Evolutionary conservation across 2,888 invertebrate genomes (phyloP), one percentile per base, ranked within the genome.

Genomic region (Drosophila stalkeri): DNA sequence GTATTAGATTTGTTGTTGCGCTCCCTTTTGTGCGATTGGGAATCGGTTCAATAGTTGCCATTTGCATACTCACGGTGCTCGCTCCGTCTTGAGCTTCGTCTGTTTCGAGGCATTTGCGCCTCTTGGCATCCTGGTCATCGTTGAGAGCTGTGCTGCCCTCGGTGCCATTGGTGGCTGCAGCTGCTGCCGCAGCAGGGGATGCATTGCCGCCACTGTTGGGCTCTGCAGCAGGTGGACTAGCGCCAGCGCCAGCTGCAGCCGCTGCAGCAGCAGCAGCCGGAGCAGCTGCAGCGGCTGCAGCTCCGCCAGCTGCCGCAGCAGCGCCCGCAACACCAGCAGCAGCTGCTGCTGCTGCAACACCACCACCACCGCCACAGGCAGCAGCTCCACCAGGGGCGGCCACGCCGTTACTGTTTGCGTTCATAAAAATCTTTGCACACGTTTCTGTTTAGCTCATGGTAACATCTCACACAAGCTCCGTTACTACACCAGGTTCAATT

Each of bases 61-160:
- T 44, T 44, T 43, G 59, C 65, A 74, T 80, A 88, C 88, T 74
- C 72, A 89, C 89, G 51, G 87, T 87, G 70, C 89, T 89, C 35
- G 89, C 83, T 35, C 77, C 89, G 46, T 86, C 86, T 43, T 83
- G 83, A 9, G 78, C 37, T 8, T 87, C 88, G 6, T 89, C 83
- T 7, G 75, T 56, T 56, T 82, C 80, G 63, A 87, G 52, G 27
- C 83, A 86, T 33, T 86, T 89, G 44, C 89, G 81, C 1, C 86
- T 68, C 64, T 87, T 87, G 16, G 82, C 89, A 9, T 89, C 89
- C 71, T 89, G 82, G 33, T 82, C 85, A 12, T 86, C 85, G 20
- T 31, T 81, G 5, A 55, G 59, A 14, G 31, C 64, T 31, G 64
- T 57, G 52, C 37, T 37, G 39, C 52, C 65, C 8, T 80, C 75